These are phyloP conservation scores for Thymelicus lineola DNA, from an alignment of 2,888 invertebrate genomes.

Conservation along the genomic window DNA sequence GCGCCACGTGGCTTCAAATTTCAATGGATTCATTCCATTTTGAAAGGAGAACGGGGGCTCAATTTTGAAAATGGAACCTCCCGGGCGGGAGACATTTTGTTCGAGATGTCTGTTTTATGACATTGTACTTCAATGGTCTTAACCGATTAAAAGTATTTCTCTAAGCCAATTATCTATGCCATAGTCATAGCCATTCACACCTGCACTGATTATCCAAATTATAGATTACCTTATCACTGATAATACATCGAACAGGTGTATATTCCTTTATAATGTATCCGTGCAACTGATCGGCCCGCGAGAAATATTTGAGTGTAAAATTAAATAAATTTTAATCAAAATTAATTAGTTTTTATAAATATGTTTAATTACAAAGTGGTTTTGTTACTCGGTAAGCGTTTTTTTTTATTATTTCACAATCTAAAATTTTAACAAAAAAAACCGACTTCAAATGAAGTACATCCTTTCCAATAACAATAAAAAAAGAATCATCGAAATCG, in stretches of 20 bases:
- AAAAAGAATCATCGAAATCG: too few relatives aligned
- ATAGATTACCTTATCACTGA: background rate
- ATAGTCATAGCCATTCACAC: background rate
- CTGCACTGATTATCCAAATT: constrained; percentile 4
- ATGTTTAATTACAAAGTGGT: background rate
- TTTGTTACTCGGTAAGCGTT: background rate
- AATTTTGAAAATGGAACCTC: too few relatives aligned
- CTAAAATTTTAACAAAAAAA: too few relatives aligned
- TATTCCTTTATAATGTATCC: background rate
- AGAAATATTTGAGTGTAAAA: background rate
- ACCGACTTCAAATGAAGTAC: too few relatives aligned
- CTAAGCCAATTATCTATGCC: background rate
- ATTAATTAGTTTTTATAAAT: background rate
- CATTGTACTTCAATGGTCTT: too few relatives aligned
- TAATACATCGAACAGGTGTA: background rate
- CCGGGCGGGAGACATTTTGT: too few relatives aligned
- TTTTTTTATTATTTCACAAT: background rate
- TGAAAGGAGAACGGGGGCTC: too few relatives aligned
- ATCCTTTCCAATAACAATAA: too few relatives aligned
- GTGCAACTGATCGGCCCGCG: background rate
- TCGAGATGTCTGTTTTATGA: too few relatives aligned
- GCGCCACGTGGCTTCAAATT: too few relatives aligned
- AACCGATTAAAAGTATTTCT: background rate
- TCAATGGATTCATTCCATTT: too few relatives aligned
- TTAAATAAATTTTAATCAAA: background rate